Evolutionary conservation across 2,797 vertebrate genomes (phyloP).

Genomic region (Eospalax fontanierii): DNA sequence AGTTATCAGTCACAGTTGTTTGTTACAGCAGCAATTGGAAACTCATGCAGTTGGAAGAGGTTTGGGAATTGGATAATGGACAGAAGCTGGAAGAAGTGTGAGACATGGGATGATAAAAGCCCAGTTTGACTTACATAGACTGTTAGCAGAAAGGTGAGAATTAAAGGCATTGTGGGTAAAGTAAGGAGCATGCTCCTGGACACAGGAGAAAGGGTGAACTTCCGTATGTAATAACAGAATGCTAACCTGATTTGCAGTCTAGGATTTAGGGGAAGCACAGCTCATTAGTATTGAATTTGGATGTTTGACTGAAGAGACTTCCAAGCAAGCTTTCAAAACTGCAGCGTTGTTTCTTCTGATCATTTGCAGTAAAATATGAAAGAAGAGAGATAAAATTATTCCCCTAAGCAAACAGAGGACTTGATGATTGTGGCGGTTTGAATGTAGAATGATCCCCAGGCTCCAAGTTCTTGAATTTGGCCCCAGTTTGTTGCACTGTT

Average conservation of each 20-base stretch:
- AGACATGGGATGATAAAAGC: not conserved
- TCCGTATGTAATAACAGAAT: not conserved
- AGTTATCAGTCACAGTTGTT: not conserved
- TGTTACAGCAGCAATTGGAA: not conserved
- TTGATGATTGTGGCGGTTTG: not conserved
- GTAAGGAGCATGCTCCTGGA: not conserved
- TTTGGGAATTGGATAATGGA: not conserved
- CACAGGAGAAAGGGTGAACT: not conserved
- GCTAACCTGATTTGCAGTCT: not conserved
- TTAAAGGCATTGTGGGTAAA: not conserved
- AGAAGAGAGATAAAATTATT: not conserved
- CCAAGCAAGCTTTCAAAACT: not conserved
- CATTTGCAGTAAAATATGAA: slow-evolving; percentile 27
- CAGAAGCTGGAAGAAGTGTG: not conserved
- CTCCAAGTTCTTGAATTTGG: too few species aligned
- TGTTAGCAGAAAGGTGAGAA: not conserved
- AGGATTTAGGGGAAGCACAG: not conserved
- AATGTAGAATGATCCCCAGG: too few species aligned
- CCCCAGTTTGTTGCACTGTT: too few species aligned
- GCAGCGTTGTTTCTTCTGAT: not conserved
- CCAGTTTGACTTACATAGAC: not conserved
- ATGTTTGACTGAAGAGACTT: not conserved
- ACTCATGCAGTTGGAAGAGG: not conserved
- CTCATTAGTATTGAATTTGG: not conserved
- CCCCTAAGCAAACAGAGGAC: not conserved